phyloP scores from a whole-genome alignment of 2,797 vertebrate genomes.

The Myiotriccus ornatus region DNA sequence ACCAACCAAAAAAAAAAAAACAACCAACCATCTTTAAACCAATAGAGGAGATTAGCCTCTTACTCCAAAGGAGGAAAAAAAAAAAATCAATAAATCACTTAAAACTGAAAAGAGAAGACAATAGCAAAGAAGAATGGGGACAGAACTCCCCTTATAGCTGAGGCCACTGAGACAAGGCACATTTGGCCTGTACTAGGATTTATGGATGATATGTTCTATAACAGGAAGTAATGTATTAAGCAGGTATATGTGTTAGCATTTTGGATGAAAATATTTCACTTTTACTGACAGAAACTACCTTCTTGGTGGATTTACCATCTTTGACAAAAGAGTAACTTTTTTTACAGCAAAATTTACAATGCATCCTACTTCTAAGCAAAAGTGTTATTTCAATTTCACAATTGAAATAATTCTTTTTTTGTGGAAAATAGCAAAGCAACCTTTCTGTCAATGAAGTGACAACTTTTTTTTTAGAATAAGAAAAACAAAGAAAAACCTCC shows the following conservation, averaged over 20 bases:
- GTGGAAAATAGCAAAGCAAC: not conserved
- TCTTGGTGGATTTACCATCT: not conserved
- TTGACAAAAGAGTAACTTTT: not conserved
- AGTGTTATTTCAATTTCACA: not conserved
- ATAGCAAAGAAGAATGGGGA: not conserved
- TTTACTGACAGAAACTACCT: not conserved
- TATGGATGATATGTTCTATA: not conserved
- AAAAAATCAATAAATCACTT: not conserved
- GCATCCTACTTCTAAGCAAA: not conserved
- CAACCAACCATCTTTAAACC: not conserved
- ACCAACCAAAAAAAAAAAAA: not conserved
- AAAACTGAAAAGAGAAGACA: not conserved
- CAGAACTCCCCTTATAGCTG: not conserved
- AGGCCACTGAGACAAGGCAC: not conserved
- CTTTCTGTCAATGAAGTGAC: not conserved
- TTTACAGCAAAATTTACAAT: not conserved
- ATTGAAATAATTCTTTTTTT: not conserved
- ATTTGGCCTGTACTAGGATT: not conserved
- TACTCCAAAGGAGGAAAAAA: not conserved
- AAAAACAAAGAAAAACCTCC: not conserved
- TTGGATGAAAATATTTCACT: not conserved
- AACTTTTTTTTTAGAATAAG: not conserved
- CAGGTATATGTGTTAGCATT: not conserved
- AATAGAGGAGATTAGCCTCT: not conserved
- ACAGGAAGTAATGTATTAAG: not conserved